phyloP scores from a whole-genome alignment of 2,113 vertebrate species.

The Arenaria interpres region DNA sequence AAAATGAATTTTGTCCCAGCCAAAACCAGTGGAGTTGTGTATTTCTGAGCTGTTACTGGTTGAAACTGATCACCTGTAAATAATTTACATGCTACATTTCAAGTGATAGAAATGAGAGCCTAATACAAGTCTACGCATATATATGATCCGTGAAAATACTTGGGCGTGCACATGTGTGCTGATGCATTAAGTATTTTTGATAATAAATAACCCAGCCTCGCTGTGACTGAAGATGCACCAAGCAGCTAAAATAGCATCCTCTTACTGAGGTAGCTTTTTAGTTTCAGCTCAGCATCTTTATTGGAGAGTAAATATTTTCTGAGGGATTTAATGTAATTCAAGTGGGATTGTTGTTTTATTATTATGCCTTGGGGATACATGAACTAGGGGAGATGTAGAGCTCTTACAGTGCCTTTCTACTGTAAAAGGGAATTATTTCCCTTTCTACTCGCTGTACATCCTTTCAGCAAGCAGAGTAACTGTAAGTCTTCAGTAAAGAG shows the following conservation, averaged over 20 bases:
- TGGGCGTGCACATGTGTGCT: not conserved
- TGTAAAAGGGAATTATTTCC: not conserved
- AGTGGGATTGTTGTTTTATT: not conserved
- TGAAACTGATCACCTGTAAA: not conserved
- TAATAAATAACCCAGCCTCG: not conserved
- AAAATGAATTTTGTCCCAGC: not conserved
- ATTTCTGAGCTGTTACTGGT: not conserved
- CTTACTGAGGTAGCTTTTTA: not conserved
- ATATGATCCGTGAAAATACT: not conserved
- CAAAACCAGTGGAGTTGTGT: not conserved
- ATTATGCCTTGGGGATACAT: not conserved
- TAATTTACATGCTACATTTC: not conserved
- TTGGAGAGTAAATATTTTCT: not conserved
- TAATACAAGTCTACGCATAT: not conserved
- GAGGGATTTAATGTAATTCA: not conserved
- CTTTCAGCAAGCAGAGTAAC: not conserved
- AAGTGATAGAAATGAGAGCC: not conserved
- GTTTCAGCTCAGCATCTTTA: not conserved
- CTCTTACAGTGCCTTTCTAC: not conserved
- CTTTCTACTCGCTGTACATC: not conserved
- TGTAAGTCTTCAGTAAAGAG: not conserved
- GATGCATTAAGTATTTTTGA: conserved; percentile 1
- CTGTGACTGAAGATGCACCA: not conserved
- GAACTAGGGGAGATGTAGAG: not conserved
- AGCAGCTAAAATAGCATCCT: not conserved